Conservation (phyloP, 1,140 invertebrate species). For the Acromyrmex charruanus region DNA sequence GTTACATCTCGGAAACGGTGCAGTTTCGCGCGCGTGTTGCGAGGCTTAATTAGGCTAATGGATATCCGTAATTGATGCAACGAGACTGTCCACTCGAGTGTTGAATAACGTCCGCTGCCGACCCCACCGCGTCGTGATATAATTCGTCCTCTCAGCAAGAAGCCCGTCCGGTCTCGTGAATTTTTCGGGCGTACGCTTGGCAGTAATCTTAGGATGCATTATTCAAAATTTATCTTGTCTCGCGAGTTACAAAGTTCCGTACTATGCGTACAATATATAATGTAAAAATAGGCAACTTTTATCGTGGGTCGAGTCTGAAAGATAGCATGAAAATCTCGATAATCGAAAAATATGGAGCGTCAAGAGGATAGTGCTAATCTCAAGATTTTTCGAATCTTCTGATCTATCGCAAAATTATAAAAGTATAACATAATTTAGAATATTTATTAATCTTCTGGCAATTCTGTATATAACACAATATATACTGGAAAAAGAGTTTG, state of each 20-base stretch:
- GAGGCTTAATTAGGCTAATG: conserved; percentile 75
- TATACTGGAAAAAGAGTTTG: no score
- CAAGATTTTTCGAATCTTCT: background rate
- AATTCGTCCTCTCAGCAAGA: conserved; percentile 58
- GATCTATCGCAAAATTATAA: background rate
- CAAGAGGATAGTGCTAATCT: background rate
- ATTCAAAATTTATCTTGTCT: conserved; percentile 53
- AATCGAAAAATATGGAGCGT: conserved; percentile 40
- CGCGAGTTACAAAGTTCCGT: conserved; percentile 35
- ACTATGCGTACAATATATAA: conserved; percentile 39
- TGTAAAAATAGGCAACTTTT: conserved; percentile 8
- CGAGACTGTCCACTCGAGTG: conserved; percentile 56
- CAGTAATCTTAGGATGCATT: conserved; percentile 44
- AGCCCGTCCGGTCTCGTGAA: conserved; percentile 34
- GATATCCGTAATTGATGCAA: conserved; percentile 74
- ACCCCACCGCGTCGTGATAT: conserved; percentile 38
- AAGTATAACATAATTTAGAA: conserved; percentile 24
- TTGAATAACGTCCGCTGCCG: conserved; percentile 44
- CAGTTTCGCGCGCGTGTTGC: conserved; percentile 50
- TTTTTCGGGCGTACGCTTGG: conserved; percentile 36
- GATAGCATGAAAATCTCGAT: conserved; percentile 28
- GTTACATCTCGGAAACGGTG: conserved; percentile 6
- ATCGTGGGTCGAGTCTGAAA: background rate
- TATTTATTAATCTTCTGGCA: conserved; percentile 25
- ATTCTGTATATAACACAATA: background rate